A percentile compares a stretch with the other conserved stretches of the same genome.
These are phyloP conservation scores for Aphyosemion australe DNA, from an alignment of 2,113 vertebrate species.

Conservation along the genomic window DNA sequence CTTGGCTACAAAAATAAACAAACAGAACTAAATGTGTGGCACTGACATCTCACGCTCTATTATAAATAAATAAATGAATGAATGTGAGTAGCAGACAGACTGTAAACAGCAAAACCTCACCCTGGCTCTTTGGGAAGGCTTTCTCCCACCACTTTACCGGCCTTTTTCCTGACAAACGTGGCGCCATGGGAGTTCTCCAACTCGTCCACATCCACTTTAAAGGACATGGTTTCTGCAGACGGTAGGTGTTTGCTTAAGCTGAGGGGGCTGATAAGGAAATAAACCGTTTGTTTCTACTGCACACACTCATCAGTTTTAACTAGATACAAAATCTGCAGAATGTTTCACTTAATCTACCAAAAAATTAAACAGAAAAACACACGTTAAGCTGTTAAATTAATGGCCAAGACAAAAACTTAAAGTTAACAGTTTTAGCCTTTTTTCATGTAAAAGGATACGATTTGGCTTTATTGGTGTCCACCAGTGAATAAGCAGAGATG, in stretches of 20 bases:
- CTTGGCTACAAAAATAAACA: constrained; percentile 81
- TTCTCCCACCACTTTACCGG: constrained; percentile 87
- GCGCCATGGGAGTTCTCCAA: constrained; percentile 98
- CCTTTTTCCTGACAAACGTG: constrained; percentile 92
- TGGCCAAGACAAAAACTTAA: too few relatives aligned
- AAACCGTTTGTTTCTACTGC: not conserved
- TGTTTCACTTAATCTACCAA: too few relatives aligned
- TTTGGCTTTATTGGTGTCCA: constrained; percentile 96
- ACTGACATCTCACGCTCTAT: too few relatives aligned
- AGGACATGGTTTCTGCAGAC: constrained; percentile 90
- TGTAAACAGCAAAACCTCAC: constrained; percentile 60
- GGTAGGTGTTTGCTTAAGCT: constrained; percentile 97
- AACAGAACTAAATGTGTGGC: not conserved
- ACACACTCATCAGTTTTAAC: too few relatives aligned
- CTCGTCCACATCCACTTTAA: constrained; percentile 95
- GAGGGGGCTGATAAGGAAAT: constrained; percentile 43
- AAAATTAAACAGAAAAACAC: too few relatives aligned
- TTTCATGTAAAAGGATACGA: constrained; percentile 86
- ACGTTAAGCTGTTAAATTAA: too few relatives aligned
- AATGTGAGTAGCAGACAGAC: not conserved
- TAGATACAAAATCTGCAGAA: too few relatives aligned
- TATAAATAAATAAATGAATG: too few relatives aligned
- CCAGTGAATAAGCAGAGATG: constrained; percentile 96
- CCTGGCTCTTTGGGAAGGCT: constrained; percentile 88
- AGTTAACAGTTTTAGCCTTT: not conserved